Conservation (phyloP, 2,888 invertebrate genomes). For the Pachydiplax longipennis region DNA sequence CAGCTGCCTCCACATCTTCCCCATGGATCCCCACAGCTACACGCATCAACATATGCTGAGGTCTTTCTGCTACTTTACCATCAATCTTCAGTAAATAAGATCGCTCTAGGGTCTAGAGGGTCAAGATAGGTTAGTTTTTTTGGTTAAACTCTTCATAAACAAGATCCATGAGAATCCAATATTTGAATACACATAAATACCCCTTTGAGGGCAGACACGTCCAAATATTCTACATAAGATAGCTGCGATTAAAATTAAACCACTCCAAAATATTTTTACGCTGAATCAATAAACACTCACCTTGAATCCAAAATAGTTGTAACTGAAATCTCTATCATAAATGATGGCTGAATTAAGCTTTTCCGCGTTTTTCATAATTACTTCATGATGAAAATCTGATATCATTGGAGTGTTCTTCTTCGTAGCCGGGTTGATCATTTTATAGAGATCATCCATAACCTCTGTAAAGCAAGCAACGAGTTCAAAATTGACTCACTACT, state of each 20-base stretch:
- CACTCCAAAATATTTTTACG: too few relatives aligned
- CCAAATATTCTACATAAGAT: too few relatives aligned
- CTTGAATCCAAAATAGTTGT: constrained; percentile 99
- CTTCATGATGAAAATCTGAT: constrained; percentile 79
- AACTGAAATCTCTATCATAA: constrained; percentile 95
- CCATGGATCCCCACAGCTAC: constrained; percentile 96
- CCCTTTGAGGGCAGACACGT: too few relatives aligned
- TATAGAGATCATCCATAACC: constrained; percentile 87
- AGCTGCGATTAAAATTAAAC: too few relatives aligned
- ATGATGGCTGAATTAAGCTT: constrained; percentile 93
- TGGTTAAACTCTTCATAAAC: too few relatives aligned
- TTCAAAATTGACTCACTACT: background rate
- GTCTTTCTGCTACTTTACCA: constrained; percentile 92
- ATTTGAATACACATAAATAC: too few relatives aligned
- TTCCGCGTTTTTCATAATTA: constrained; percentile 88
- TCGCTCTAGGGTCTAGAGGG: constrained; percentile 80
- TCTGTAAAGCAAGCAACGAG: constrained; percentile 66
- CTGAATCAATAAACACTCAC: constrained; percentile 51
- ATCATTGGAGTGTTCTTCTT: constrained; percentile 82
- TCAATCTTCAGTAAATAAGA: constrained; percentile 93
- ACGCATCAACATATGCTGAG: constrained; percentile 99
- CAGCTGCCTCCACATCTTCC: constrained; percentile 88
- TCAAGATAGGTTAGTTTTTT: background rate
- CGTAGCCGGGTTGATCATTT: constrained; percentile 77
- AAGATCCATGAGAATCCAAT: too few relatives aligned